Evolutionary conservation across 2,113 vertebrate genomes (phyloP), one percentile per base, ranked within the genome.

Genomic region (Brachionichthys hirsutus): DNA sequence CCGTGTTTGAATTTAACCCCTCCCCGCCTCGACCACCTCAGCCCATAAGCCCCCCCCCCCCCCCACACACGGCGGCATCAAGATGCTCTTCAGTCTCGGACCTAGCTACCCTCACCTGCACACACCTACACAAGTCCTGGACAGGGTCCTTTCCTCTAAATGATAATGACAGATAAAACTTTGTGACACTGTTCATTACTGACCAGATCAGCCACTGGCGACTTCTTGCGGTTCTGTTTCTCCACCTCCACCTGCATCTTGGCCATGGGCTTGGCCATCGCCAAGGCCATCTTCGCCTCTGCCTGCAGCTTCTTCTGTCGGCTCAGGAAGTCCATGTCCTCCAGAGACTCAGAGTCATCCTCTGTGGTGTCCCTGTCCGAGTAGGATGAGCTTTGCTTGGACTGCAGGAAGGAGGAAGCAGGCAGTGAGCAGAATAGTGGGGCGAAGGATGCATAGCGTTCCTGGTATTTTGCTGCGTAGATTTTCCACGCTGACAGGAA

Each of bases 191-290:
- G 45, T 17, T 17, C 7, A 11, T 48, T 20, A 48, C 19, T 92
- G 72, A 99, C 97, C 70, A 99, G 93, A 77, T 99, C 97, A 0
- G 95, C 97, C 62, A 99, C 97, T 0, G 97, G 97, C 0, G 97
- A 98, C 77, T 99, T 99, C 88, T 99, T 99, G 78, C 97, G 94
- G 82, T 99, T 99, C 87, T 98, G 97, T 67, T 98, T 98, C 72
- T 99, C 97, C 90, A 99, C 97, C 84, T 98, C 94, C 50, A 99
- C 97, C 88, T 99, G 97, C 97, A 99, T 99, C 89, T 97, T 98
- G 77, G 97, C 97, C 97, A 99, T 99, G 62, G 97, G 97, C 40
- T 98, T 98, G 16, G 97, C 97, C 97, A 99, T 99, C 3, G 97
- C 97, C 49, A 99, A 81, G 8, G 97, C 97, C 91, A 99, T 91